Evolutionary conservation across 2,888 invertebrate genomes (phyloP), one percentile per base, ranked within the genome.

Genomic region (Drosophila tripunctata): DNA sequence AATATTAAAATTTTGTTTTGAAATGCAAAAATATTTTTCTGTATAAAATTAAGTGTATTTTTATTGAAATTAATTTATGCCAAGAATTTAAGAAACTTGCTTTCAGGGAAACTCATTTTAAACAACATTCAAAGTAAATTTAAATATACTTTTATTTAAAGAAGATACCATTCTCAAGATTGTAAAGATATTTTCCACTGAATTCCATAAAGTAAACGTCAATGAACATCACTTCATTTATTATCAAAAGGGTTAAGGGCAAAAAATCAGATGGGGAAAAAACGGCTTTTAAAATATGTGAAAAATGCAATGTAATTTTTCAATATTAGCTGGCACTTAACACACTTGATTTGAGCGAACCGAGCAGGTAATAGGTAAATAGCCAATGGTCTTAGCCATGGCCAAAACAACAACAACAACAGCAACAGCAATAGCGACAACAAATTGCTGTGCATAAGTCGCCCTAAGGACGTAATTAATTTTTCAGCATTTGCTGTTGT

Each of bases 381-480:
- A 60, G 58, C 68, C 71, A 73, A 62, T 51, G 68, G 68, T 68
- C 62, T 62, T 50, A 38, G 60, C 68, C 67, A 55, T 24, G 35
- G 44, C 55, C 14, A 44, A 19, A 67, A 15, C 57, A 62, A 50
- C 41, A 38, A 31, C 33, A 60, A 15, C 48, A 50, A 74, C 52
- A 52, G n/a, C n/a, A n/a, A n/a, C n/a, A n/a, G n/a, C n/a, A n/a
- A n/a, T n/a, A n/a, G n/a, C n/a, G n/a, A 8, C 58, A 58, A 74
- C 66, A 35, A 17, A 27, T 51, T 40, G 38, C 58, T 30, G 62
- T 51, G 62, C 69, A 85, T 87, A 87, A 80, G 84, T 80, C 77
- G 75, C 89, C 90, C 89, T 75, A 74, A 89, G 90, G 90, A 88
- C 85, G 82, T 89, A 89, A 89, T 90, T 89, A 90, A 90, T 89